A percentile compares a stretch with the other conserved stretches of the same genome.
Conservation (phyloP, 1,140 invertebrate genomes). For the Mactra quadrangularis region DNA sequence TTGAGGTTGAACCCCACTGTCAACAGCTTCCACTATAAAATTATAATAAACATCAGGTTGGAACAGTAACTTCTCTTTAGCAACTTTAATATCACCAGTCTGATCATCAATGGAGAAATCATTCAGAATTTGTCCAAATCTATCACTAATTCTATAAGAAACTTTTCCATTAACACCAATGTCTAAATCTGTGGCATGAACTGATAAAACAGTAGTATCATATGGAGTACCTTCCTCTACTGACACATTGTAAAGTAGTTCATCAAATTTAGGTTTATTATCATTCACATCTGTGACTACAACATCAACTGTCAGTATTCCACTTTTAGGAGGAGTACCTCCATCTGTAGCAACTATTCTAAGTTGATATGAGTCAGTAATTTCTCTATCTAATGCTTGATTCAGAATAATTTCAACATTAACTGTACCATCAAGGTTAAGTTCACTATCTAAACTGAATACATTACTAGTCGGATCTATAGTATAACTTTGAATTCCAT, state of each 20-base stretch:
- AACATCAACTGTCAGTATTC: conserved; percentile 73
- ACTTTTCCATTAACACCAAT: conserved; percentile 94
- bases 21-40: conserved; percentile 71
- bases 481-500: conserved; percentile 73
- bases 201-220: conserved; percentile 88
- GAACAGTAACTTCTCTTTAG: conserved; percentile 49
- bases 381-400: conserved; percentile 72
- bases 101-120: conserved; percentile 56
- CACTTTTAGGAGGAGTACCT: conserved; percentile 69
- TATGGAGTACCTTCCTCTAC: conserved; percentile 91
- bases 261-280: conserved; percentile 74
- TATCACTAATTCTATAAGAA: conserved; percentile 86
- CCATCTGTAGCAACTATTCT: conserved; percentile 75
- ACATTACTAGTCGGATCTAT: conserved; percentile 63
- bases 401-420: conserved; percentile 72
- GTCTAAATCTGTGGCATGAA: conserved; percentile 92
- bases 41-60: conserved; percentile 58
- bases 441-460: conserved; percentile 66
- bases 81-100: conserved; percentile 59
- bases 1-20: conserved; percentile 58
- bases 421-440: conserved; percentile 70
- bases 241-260: conserved; percentile 90
- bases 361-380: conserved; percentile 70
- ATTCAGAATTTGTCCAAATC: conserved; percentile 36
- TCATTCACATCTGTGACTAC: conserved; percentile 86